A percentile compares a stretch with the other conserved stretches of the same genome.
phyloP scores from a whole-genome alignment of 2,113 vertebrate genomes.

The Cynoglossus semilaevis region DNA sequence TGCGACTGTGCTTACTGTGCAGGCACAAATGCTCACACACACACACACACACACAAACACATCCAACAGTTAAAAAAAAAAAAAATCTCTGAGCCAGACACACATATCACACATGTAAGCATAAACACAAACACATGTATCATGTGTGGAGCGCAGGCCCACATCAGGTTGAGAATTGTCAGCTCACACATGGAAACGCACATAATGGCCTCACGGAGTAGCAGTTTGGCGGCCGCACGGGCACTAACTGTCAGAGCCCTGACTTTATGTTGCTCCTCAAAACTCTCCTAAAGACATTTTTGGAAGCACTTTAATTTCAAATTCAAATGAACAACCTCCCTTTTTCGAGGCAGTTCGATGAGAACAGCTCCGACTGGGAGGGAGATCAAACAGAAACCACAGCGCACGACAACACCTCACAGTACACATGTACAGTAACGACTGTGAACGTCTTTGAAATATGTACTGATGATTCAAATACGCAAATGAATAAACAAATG shows the following conservation, averaged over 20 bases:
- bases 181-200: slow-evolving; percentile 50
- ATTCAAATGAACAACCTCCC: no score
- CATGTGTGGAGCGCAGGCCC: not conserved
- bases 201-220: slow-evolving; percentile 21
- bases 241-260: no score
- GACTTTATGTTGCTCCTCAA: not conserved
- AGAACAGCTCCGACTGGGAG: no score
- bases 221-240: slow-evolving; percentile 11
- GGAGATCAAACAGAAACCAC: no score
- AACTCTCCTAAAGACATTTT: not conserved
- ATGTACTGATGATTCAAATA: no score
- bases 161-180: slow-evolving; percentile 21
- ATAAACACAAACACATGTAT: slow-evolving; percentile 45
- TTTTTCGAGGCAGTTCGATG: no score
- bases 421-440: no score
- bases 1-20: slow-evolving; percentile 33
- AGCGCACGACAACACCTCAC: no score
- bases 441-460: no score
- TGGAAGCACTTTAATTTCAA: no score
- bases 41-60: slow-evolving; percentile 11
- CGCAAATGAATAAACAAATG: no score
- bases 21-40: slow-evolving; percentile 22
- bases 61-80: slow-evolving; percentile 4
- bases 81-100: slow-evolving; percentile 34
- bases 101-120: slow-evolving; percentile 49